Base-by-base conservation (phyloP, 2,888 invertebrate species). In the Halocaridina rubra region DNA sequence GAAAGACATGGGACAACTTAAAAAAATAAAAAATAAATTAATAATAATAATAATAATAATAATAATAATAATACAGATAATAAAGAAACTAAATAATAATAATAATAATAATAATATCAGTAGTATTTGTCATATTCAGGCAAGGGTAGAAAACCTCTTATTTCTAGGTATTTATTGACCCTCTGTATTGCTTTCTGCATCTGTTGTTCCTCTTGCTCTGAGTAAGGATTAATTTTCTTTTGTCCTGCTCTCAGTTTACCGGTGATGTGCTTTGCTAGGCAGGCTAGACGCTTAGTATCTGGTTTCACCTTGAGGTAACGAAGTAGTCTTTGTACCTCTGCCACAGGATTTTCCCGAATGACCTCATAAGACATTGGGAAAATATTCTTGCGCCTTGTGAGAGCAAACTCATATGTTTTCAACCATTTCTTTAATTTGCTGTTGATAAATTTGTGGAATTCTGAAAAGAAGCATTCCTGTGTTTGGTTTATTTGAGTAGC, bases 141-240 rank as follows among this genome's bases (percentile, higher is more conserved):
- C 16, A 69, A 13, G 19, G 29, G 4, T 29, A 8, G 13, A 3
- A 69, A 69, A 1, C 69, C 69, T 13, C 30, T 27, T n/a, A 16
- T 29, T n/a, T 0, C 16, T n/a, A 69, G 30, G 19, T 29, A 30
- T 3, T 69, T 3, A 27, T 69, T 69, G 19, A 69, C 29, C 30
- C 30, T 32, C 27, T 29, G 57, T 30, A 72, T 16, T 8, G 80
- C 72, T 10, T 33, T 30, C 71, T 57, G 29, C 57, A 80, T 19
- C 4, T 57, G 39, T 24, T 80, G 59, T 22, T 71, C 24, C 24
- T 80, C 80, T 19, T 32, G 57, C 24, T 8, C 3, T 13, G 72
- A 72, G 72, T 72, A 80, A 24, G 80, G 80, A n/a, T 80, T 59
- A 16, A 59, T 46, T 27, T 39, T 67, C 13, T 22, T 27, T 27